A percentile compares a stretch with the other conserved stretches of the same genome.
These are phyloP conservation scores for Odiellus spinosus DNA, from an alignment of 2,888 invertebrate species.

Conservation along the genomic window DNA sequence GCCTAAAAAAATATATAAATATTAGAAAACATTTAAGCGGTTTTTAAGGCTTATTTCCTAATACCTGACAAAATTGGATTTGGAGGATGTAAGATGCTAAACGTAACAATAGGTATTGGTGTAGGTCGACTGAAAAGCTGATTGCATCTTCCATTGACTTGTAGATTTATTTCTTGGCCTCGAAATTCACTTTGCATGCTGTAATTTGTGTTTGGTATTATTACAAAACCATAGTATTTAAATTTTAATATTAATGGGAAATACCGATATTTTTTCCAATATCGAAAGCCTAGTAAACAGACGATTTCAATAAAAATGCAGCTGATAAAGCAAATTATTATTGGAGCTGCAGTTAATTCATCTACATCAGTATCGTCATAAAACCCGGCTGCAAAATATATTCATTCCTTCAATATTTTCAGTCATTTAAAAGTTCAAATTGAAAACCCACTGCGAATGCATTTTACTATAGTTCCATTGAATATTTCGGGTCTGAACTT, in stretches of 20 bases:
- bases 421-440: background rate
- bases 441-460: constrained; percentile 4
- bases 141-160: too few relatives aligned
- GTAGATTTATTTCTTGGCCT: too few relatives aligned
- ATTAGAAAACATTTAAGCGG: too few relatives aligned
- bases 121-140: too few relatives aligned
- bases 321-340: constrained; percentile 9
- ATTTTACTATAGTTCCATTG: constrained; percentile 5
- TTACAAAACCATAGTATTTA: too few relatives aligned
- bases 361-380: constrained; percentile 6
- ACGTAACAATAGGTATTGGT: too few relatives aligned
- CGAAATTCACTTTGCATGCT: too few relatives aligned
- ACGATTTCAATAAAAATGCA: constrained; percentile 10
- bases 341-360: constrained; percentile 10
- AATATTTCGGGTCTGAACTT: constrained; percentile 3
- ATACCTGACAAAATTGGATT: too few relatives aligned
- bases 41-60: too few relatives aligned
- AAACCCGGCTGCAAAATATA: background rate
- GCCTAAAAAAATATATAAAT: too few relatives aligned
- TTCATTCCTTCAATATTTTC: background rate
- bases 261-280: constrained; percentile 10
- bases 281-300: constrained; percentile 9
- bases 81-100: too few relatives aligned
- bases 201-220: too few relatives aligned
- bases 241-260: background rate